A percentile compares a stretch with the other conserved stretches of the same genome.
These are phyloP conservation scores for Drosophila kanekoi DNA, from an alignment of 2,888 invertebrate genomes.

Conservation along the genomic window DNA sequence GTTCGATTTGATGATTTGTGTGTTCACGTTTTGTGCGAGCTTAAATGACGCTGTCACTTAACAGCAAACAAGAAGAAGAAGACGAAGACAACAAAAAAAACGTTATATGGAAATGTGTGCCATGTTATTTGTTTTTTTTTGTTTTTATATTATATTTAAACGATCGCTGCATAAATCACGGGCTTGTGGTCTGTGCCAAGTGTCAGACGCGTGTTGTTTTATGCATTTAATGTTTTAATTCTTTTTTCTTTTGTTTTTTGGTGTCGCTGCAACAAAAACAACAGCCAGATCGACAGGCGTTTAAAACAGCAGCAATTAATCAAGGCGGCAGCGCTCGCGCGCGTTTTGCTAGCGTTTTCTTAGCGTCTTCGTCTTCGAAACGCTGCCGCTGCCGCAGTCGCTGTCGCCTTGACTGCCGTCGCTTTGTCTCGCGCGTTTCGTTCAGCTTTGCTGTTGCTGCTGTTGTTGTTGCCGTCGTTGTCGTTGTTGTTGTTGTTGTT, in stretches of 20 bases:
- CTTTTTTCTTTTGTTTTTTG: constrained; percentile 10
- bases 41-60: constrained; percentile 53
- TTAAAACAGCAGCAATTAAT: constrained; percentile 58
- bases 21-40: constrained; percentile 21
- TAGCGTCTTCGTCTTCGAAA: constrained; percentile 47
- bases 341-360: constrained; percentile 62
- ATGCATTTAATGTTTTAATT: constrained; percentile 38
- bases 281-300: constrained; percentile 29
- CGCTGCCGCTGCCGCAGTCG: constrained; percentile 7
- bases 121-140: constrained; percentile 9
- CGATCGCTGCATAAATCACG: constrained; percentile 48
- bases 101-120: constrained; percentile 40
- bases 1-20: constrained; percentile 37
- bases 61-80: constrained; percentile 12
- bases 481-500: constrained; percentile 12
- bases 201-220: constrained; percentile 39
- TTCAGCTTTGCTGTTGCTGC: constrained; percentile 13
- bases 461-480: constrained; percentile 9
- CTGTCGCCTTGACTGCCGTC: constrained; percentile 36
- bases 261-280: constrained; percentile 12
- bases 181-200: constrained; percentile 36
- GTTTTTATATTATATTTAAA: constrained; percentile 33
- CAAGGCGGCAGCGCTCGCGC: constrained; percentile 49
- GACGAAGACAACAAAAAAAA: constrained; percentile 6
- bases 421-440: constrained; percentile 40